These are phyloP conservation scores for Merluccius polli DNA, from an alignment of 2,797 vertebrate species.

Conservation along the genomic window DNA sequence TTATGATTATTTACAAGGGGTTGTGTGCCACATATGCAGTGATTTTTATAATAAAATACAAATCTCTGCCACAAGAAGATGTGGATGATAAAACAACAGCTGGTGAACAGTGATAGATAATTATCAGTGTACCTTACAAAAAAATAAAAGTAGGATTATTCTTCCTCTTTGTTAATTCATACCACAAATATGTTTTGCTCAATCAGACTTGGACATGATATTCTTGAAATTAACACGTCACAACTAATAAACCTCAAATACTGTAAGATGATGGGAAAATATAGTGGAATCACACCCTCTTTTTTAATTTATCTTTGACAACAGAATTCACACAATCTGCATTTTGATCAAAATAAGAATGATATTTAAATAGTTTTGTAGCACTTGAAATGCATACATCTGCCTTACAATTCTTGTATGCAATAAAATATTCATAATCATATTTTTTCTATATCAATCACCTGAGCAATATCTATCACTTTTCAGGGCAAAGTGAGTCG, in stretches of 20 bases:
- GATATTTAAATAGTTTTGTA: conserved; percentile 66
- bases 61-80: conserved; percentile 7
- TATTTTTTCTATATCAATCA: conserved; percentile 40
- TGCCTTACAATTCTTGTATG: conserved; percentile 11
- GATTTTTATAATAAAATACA: conserved; percentile 12
- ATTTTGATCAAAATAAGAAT: conserved; percentile 47
- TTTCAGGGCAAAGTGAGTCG: conserved; percentile 29
- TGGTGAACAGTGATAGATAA: conserved; percentile 28
- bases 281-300: conserved; percentile 43
- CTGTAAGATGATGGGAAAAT: conserved; percentile 13
- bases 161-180: background rate
- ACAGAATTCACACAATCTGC: conserved; percentile 41
- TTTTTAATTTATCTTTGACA: conserved; percentile 31
- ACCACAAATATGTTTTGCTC: background rate
- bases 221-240: background rate
- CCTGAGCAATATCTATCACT: conserved; percentile 57
- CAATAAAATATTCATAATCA: conserved; percentile 24
- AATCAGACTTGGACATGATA: background rate
- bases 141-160: background rate
- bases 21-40: conserved; percentile 24
- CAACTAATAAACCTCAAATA: conserved; percentile 6
- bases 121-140: conserved; percentile 4
- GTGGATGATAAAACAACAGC: conserved; percentile 21
- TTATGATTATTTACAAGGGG: conserved; percentile 22
- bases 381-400: conserved; percentile 25